Conservation (phyloP, 2,888 invertebrate genomes). For the Melanostoma scalare region DNA sequence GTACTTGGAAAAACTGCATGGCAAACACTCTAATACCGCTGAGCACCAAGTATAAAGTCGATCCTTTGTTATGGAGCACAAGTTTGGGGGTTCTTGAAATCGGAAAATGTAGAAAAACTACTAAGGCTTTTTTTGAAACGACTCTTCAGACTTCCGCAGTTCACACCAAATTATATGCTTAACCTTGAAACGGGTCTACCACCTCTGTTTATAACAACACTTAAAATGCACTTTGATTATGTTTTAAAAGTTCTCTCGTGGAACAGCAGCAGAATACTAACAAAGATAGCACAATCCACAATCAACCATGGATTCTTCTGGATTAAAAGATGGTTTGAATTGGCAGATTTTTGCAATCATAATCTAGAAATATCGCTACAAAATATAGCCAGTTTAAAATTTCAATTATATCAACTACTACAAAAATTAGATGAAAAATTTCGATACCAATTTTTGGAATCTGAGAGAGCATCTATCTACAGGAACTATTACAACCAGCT, state of each 20-base stretch:
- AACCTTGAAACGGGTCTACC: not conserved
- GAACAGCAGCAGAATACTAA: not conserved
- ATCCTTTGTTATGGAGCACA: conserved; percentile 5
- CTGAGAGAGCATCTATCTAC: too few species aligned
- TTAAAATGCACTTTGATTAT: not conserved
- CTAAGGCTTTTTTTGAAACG: not conserved
- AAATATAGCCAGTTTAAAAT: not conserved
- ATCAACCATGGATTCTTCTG: not conserved
- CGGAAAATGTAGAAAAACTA: not conserved
- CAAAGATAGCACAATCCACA: not conserved
- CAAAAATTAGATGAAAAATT: too few species aligned
- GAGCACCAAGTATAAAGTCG: not conserved
- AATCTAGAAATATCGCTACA: not conserved
- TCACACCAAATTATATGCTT: not conserved
- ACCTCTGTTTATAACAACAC: too few species aligned
- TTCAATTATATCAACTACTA: not conserved
- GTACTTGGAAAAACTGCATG: not conserved
- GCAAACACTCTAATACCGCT: not conserved
- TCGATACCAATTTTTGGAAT: too few species aligned
- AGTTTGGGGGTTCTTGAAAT: not conserved
- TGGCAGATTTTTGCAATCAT: conserved; percentile 1
- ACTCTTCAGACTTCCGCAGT: not conserved
- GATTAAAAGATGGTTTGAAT: not conserved
- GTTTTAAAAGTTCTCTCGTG: not conserved
- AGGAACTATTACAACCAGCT: too few species aligned